phyloP scores from a whole-genome alignment of 2,113 vertebrate species.

The Donacobius atricapilla region DNA sequence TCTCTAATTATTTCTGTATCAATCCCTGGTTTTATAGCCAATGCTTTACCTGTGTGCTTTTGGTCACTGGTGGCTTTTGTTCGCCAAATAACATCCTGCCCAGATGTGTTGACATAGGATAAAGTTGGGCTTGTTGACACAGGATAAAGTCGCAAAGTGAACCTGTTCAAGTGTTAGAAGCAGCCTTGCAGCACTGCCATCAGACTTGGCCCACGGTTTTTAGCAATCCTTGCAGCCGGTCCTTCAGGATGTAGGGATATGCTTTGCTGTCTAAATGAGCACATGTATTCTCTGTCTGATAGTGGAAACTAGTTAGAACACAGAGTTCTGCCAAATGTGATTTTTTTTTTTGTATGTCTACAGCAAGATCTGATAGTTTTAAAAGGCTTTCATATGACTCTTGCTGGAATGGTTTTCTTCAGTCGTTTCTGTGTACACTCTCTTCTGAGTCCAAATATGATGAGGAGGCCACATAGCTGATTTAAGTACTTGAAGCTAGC shows the following conservation, averaged over 20 bases:
- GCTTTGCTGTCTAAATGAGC: neutral
- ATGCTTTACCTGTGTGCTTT: neutral
- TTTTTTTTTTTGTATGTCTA: neutral
- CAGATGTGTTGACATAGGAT: neutral
- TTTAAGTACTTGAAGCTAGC: neutral
- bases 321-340: neutral
- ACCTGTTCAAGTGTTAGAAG: neutral
- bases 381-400: neutral
- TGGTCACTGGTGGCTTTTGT: neutral
- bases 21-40: neutral
- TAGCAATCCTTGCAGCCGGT: neutral
- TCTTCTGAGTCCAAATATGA: neutral
- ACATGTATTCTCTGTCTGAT: neutral
- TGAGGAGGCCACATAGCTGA: neutral
- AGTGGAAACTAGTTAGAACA: neutral
- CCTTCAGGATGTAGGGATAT: neutral
- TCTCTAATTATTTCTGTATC: neutral
- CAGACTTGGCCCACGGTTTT: neutral
- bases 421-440: neutral
- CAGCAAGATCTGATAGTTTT: neutral
- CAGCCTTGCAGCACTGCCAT: fast-evolving
- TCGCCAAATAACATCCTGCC: neutral
- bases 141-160: neutral
- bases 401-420: neutral
- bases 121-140: neutral